These are phyloP conservation scores for Epinotia brunnichana DNA, from an alignment of 2,888 invertebrate genomes.

Conservation along the genomic window DNA sequence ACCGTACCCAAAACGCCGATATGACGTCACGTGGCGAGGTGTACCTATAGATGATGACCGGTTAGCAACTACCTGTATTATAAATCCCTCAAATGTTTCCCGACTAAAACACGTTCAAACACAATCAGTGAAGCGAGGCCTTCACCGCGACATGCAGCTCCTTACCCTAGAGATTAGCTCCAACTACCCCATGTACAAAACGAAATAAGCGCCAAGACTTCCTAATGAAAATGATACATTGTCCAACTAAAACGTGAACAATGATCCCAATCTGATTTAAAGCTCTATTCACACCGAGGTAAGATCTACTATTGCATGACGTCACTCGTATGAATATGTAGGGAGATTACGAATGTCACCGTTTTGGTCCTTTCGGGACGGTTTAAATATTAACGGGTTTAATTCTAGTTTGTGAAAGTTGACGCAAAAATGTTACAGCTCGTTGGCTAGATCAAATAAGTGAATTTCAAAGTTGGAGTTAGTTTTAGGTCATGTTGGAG, in stretches of 20 bases:
- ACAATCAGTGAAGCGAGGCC: slow-evolving; percentile 10
- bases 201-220: not conserved
- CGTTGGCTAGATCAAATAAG: slow-evolving; percentile 10
- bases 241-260: not conserved
- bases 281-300: not conserved
- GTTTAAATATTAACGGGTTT: slow-evolving; percentile 27
- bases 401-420: slow-evolving; percentile 27
- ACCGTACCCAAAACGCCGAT: no score
- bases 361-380: slow-evolving; percentile 16
- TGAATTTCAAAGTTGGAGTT: not conserved
- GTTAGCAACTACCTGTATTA: no score
- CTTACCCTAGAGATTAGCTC: not conserved
- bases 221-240: not conserved
- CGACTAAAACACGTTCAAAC: slow-evolving; percentile 3
- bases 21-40: no score
- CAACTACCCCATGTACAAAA: not conserved
- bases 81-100: not conserved
- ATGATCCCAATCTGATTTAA: not conserved
- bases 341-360: slow-evolving; percentile 27
- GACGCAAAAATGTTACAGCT: slow-evolving; percentile 12
- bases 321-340: slow-evolving; percentile 32
- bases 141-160: not conserved
- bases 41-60: no score
- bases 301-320: slow-evolving; percentile 1
- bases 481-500: not conserved